Conservation (phyloP, 2,888 invertebrate genomes). For the Troides aeacus region DNA sequence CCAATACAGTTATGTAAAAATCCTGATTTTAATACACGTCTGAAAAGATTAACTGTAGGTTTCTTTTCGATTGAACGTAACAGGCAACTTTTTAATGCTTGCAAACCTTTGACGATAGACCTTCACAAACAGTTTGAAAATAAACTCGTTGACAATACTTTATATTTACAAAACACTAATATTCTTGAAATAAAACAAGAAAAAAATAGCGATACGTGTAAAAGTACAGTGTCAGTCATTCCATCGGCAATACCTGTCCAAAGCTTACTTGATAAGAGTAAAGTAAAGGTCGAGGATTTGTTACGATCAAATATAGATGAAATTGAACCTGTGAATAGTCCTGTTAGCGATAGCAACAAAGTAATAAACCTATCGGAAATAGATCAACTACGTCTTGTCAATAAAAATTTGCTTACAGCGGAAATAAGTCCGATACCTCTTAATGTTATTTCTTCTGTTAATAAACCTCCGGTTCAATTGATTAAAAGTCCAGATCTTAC, state of each 20-base stretch:
- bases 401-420: constrained; percentile 60
- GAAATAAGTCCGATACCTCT: constrained; percentile 59
- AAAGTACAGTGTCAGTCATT: constrained; percentile 34
- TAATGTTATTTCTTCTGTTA: constrained; percentile 26
- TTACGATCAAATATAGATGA: constrained; percentile 19
- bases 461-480: constrained; percentile 32
- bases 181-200: constrained; percentile 23
- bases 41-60: constrained; percentile 59
- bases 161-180: constrained; percentile 48
- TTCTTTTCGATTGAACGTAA: constrained; percentile 60
- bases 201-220: constrained; percentile 26
- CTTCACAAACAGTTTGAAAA: constrained; percentile 62
- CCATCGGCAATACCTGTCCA: constrained; percentile 54
- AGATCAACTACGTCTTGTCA: constrained; percentile 54
- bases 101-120: constrained; percentile 66
- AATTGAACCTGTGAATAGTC: not conserved
- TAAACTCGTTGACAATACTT: constrained; percentile 54
- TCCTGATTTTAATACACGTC: constrained; percentile 69
- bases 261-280: constrained; percentile 49
- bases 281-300: constrained; percentile 30
- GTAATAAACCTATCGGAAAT: constrained; percentile 59
- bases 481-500: constrained; percentile 6
- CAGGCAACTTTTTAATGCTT: constrained; percentile 51
- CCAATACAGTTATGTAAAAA: constrained; percentile 67
- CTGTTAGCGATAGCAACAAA: constrained; percentile 50